These are phyloP conservation scores for Pseudococcus jackbeardsleyi DNA, from an alignment of 2,888 invertebrate genomes.

Conservation along the genomic window DNA sequence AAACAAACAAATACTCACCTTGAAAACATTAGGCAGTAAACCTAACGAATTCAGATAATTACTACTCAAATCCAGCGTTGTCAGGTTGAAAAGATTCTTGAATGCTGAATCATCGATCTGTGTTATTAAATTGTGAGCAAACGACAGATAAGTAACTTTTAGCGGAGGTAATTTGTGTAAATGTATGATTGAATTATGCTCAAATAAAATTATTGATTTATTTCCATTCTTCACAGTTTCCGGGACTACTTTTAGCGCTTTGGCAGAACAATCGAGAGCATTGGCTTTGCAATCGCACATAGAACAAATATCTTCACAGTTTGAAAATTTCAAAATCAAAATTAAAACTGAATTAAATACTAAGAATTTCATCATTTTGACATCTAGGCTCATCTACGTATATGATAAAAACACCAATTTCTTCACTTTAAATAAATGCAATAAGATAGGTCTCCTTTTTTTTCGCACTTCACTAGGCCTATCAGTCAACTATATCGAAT, in stretches of 20 bases:
- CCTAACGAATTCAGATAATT: constrained; percentile 77
- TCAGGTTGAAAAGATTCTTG: constrained; percentile 75
- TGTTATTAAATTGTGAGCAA: constrained; percentile 77
- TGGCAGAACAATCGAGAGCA: neutral
- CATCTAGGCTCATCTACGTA: neutral
- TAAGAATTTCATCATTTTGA: neutral
- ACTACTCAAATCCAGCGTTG: constrained; percentile 78
- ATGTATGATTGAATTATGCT: constrained; percentile 72
- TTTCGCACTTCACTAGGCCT: neutral
- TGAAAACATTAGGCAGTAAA: constrained; percentile 78
- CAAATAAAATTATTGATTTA: constrained; percentile 69
- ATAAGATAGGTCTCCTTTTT: neutral
- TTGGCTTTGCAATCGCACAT: constrained; percentile 12
- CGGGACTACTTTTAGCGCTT: neutral
- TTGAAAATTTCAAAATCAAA: neutral
- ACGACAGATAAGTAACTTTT: constrained; percentile 74
- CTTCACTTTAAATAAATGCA: neutral
- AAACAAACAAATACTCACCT: constrained; percentile 72
- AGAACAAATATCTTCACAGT: constrained; percentile 37
- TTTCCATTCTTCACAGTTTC: constrained; percentile 33
- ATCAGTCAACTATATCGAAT: neutral
- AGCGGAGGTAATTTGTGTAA: constrained; percentile 73
- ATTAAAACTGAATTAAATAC: neutral
- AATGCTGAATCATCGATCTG: constrained; percentile 77
- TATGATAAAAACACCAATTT: neutral